phyloP scores from a whole-genome alignment of 35 echinoderm and acorn worm species.

The Apostichopus parvimensis region DNA sequence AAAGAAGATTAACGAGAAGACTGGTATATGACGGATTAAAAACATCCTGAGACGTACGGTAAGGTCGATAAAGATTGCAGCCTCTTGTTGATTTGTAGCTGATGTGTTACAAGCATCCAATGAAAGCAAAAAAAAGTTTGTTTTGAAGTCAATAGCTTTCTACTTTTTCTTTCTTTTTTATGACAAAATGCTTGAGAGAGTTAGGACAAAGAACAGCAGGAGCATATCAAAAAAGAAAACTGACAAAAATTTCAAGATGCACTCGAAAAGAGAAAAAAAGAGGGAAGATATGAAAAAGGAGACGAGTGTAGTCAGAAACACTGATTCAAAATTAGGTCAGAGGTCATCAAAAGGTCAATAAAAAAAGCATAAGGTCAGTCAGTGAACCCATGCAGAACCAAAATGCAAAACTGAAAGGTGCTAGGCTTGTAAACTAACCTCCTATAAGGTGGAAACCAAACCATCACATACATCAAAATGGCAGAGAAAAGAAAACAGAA shows the following conservation, averaged over 20 bases:
- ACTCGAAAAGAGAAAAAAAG: not conserved
- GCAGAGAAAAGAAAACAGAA: constrained; percentile 42
- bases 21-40: no score
- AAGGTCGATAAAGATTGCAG: no score
- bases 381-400: constrained; percentile 50
- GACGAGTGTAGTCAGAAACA: not conserved
- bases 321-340: not conserved
- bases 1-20: no score
- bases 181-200: constrained; percentile 4
- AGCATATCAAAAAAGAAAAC: not conserved
- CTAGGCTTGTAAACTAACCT: constrained; percentile 39
- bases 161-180: not conserved
- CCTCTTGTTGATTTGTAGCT: not conserved
- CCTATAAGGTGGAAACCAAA: constrained; percentile 47
- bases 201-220: not conserved
- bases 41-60: no score
- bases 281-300: not conserved
- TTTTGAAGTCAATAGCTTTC: not conserved
- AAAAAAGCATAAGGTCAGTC: constrained; percentile 17
- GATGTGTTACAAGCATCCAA: not conserved
- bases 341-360: constrained; percentile 21
- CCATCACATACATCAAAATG: constrained; percentile 41
- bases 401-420: constrained; percentile 43
- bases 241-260: not conserved
- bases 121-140: no score